These are phyloP conservation scores for Leucophenga varia DNA, from an alignment of 1,140 invertebrate species.

Conservation along the genomic window DNA sequence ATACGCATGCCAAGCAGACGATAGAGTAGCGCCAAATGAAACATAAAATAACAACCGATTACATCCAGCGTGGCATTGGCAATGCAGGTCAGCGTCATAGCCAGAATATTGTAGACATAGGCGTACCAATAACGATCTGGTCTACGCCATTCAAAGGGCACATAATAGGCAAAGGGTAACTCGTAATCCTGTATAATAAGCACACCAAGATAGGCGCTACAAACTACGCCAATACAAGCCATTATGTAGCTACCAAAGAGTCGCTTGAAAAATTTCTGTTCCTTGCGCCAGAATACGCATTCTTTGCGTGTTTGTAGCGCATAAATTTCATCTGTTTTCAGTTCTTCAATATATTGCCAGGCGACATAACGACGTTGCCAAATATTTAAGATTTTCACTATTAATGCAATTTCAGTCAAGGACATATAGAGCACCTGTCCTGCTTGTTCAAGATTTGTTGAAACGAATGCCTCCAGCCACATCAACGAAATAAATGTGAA, in stretches of 20 bases:
- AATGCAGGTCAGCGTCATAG: constrained; percentile 37
- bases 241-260: constrained; percentile 28
- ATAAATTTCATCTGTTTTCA: constrained; percentile 10
- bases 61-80: constrained; percentile 37
- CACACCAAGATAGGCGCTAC: constrained; percentile 25
- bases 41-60: constrained; percentile 41
- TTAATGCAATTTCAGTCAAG: constrained; percentile 34
- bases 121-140: constrained; percentile 29
- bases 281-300: constrained; percentile 13
- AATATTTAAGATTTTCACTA: constrained; percentile 40
- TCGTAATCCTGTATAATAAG: constrained; percentile 28
- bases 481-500: constrained; percentile 40
- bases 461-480: constrained; percentile 41
- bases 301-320: constrained; percentile 20
- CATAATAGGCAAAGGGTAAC: constrained; percentile 39
- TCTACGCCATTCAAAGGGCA: constrained; percentile 41
- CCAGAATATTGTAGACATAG: constrained; percentile 32
- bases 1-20: constrained; percentile 32
- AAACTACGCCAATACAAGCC: constrained; percentile 30
- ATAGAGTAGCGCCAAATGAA: constrained; percentile 37
- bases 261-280: constrained; percentile 29
- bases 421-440: constrained; percentile 47
- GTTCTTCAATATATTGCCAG: constrained; percentile 25
- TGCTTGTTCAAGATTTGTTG: constrained; percentile 34
- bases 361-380: constrained; percentile 25